Base-by-base conservation (phyloP, 2,888 invertebrate genomes). In the Trimorus sp. region DNA sequence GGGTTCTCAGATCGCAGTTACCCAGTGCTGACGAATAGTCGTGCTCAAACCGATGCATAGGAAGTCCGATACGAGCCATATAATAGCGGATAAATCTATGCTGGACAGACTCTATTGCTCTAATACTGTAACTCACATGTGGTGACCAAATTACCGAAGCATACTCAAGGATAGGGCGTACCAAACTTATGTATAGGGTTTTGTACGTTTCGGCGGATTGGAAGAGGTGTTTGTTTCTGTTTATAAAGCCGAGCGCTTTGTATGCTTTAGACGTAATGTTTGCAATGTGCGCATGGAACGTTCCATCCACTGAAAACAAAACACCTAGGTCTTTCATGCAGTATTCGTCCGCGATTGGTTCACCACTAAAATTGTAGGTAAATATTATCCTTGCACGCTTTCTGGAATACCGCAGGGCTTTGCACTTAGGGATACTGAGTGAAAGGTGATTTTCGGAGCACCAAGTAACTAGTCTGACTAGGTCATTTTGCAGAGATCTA, bases 41-140 rank as follows among this genome's bases (percentile, higher is more conserved):
- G n/a, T 53, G 53, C 7, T 53, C 53, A 9, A 7, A 14, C 2
- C 8, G 16, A 14, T 53, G 3, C 16, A 53, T 16, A n/a, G 16
- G 14, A 15, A 15, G 5, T 14, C 16, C 16, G 7, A 53, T 16
- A 53, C n/a, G 53, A 53, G 16, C 14, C 12, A 49, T n/a, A n/a
- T n/a, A n/a, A n/a, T n/a, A n/a, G n/a, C 53, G 53, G 4, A 53
- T 5, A 15, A 53, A 53, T 53, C 53, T 53, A 9, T 53, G 14
- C 16, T 53, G 53, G 9, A 53, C 53, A 16, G 15, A 14, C 16
- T 53, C 53, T 1, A 53, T 4, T 7, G 53, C 53, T 9, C 16
- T 53, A 16, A 53, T 53, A 8, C 16, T 16, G 9, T 15, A 53
- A 15, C 7, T 53, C 7, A 7, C n/a, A 2, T 14, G 16, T 2